These are phyloP conservation scores for Emys orbicularis DNA, from an alignment of 2,797 vertebrate species.

Conservation along the genomic window DNA sequence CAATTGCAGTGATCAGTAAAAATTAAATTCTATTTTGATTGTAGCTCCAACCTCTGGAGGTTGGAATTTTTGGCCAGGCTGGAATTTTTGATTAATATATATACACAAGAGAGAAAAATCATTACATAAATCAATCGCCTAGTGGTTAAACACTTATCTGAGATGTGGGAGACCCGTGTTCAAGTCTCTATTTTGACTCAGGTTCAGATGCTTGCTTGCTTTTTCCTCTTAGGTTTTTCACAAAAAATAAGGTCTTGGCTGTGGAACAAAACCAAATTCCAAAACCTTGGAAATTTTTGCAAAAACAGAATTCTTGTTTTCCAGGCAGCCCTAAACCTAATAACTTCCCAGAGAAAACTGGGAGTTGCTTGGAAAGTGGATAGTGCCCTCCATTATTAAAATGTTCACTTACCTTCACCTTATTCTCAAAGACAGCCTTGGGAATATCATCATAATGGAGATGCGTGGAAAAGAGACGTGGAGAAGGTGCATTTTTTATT, in stretches of 20 bases:
- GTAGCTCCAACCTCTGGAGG: no score
- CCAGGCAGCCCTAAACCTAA: not conserved
- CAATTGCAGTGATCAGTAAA: not conserved
- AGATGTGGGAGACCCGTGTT: not conserved
- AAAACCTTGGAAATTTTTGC: not conserved
- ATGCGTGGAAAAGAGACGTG: slow-evolving; percentile 72
- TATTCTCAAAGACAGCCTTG: slow-evolving; percentile 65
- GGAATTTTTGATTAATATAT: not conserved
- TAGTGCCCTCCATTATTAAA: not conserved
- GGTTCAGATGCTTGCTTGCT: not conserved
- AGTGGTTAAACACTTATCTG: not conserved
- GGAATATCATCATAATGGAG: slow-evolving; percentile 72
- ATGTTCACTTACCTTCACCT: slow-evolving; percentile 69
- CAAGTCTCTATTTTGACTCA: not conserved
- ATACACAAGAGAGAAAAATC: not conserved
- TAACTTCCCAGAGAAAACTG: not conserved
- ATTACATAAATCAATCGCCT: not conserved
- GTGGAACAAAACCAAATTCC: not conserved
- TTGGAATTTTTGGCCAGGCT: not conserved
- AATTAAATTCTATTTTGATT: not conserved
- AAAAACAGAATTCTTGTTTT: not conserved
- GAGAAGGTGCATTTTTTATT: slow-evolving; percentile 63
- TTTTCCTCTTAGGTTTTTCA: not conserved
- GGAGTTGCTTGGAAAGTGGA: not conserved
- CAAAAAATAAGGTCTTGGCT: not conserved